Evolutionary conservation across 1,140 invertebrate genomes (phyloP), one percentile per base, ranked within the genome.

Genomic region (Globodera rostochiensis): DNA sequence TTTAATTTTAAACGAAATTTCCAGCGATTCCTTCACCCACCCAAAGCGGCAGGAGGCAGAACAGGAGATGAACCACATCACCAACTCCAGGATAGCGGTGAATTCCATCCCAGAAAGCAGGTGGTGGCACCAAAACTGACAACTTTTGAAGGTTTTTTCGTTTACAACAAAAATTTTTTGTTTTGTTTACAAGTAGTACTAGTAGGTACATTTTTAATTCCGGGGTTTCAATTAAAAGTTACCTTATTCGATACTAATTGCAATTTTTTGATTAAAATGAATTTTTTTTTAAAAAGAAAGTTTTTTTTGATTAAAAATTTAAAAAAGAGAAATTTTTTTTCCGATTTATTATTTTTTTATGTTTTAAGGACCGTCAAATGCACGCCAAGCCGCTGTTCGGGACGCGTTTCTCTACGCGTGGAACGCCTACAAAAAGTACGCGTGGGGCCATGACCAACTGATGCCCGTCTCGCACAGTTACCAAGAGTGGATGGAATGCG

Each of bases 401-500:
- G 92, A 93, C 45, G 95, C 95, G 25, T 95, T 97, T 85, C 93
- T 93, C 86, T 95, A 96, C 91, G 95, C 96, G 0, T 98, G 96
- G 96, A 92, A 92, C 80, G 95, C 94, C 0, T 98, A 98, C 89
- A 94, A 94, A 88, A 93, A 93, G 82, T 95, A 93, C 91, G 95
- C 96, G 6, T 98, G 95, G 95, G 96, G 96, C 7, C 94, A 96
- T 87, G 96, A 98, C 90, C 94, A 96, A 88, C 91, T 98, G 5
- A 95, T 94, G 87, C 96, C 96, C 0, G 93, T 97, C 64, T 94
- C 94, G 5, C 93, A 93, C 82, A 91, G 92, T 80, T 93, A 93
- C 79, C 93, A 93, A 77, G 95, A 97, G 90, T 97, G 96, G 96
- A 97, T 98, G 91, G 93, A 94, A 50, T 87, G 87, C n/a, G 88